Evolutionary conservation across 2,113 vertebrate genomes (phyloP).

Genomic region (Scomber colias): DNA sequence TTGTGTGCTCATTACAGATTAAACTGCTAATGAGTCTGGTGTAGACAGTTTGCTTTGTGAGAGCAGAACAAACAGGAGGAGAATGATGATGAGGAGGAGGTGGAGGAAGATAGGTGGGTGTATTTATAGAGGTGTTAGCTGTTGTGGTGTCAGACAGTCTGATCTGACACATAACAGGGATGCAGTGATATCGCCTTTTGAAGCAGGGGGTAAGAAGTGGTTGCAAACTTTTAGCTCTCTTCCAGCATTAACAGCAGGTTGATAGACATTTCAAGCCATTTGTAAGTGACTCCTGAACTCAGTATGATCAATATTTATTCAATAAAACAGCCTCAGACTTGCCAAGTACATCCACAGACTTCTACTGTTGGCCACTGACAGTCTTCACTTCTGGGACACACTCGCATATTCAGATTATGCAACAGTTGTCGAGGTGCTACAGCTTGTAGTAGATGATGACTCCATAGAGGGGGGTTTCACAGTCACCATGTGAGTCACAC

Average conservation of each 20-base stretch:
- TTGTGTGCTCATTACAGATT: background rate
- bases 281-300: no score
- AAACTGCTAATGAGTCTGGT: background rate
- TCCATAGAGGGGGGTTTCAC: background rate
- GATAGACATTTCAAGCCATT: no score
- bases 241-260: no score
- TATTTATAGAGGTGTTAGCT: slow-evolving; percentile 47
- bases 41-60: background rate
- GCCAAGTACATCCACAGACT: no score
- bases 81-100: background rate
- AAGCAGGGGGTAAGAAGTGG: no score
- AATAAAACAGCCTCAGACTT: background rate
- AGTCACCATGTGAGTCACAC: background rate
- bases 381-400: no score
- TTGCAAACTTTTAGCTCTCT: no score
- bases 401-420: no score
- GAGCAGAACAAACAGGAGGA: slow-evolving; percentile 1
- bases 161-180: slow-evolving; percentile 14
- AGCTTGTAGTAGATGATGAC: background rate
- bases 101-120: slow-evolving; percentile 22
- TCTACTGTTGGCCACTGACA: no score
- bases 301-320: background rate
- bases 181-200: background rate
- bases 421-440: no score
- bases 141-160: background rate